Evolutionary conservation across 2,113 vertebrate genomes (phyloP).

Genomic region (Pseudopipra pipra): DNA sequence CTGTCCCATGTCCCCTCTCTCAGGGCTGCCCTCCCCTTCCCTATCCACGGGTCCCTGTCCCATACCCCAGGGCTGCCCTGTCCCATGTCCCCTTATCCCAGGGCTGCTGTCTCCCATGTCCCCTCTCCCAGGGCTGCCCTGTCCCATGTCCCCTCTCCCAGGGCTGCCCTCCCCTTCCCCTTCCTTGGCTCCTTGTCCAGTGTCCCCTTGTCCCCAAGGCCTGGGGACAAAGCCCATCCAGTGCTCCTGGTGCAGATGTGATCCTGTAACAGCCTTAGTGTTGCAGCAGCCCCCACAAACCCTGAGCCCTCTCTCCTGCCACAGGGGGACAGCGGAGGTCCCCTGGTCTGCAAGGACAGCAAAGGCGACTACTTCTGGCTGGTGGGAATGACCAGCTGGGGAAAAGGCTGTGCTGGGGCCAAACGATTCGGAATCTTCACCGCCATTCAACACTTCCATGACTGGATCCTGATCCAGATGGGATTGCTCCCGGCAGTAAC

Average conservation of each 20-base stretch:
- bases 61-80: too few species aligned
- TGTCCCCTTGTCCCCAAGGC: neutral
- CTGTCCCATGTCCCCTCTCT: neutral
- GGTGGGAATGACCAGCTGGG: neutral
- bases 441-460: neutral
- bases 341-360: neutral
- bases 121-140: too few species aligned
- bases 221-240: too few species aligned
- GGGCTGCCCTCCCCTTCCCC: too few species aligned
- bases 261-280: neutral
- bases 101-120: too few species aligned
- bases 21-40: too few species aligned
- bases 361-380: neutral
- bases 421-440: neutral
- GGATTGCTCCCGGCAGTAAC: rapidly evolving
- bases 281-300: neutral
- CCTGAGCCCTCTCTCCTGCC: neutral
- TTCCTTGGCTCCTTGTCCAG: too few species aligned
- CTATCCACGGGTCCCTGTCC: too few species aligned
- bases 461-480: neutral
- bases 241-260: too few species aligned
- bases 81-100: too few species aligned
- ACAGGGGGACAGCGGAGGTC: neutral
- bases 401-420: neutral
- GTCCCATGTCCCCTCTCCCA: too few species aligned